Percentiles rank a stretch among this genome's conserved stretches.
Evolutionary conservation across 1,140 invertebrate genomes (phyloP).

Genomic region (Semibalanus balanoides): DNA sequence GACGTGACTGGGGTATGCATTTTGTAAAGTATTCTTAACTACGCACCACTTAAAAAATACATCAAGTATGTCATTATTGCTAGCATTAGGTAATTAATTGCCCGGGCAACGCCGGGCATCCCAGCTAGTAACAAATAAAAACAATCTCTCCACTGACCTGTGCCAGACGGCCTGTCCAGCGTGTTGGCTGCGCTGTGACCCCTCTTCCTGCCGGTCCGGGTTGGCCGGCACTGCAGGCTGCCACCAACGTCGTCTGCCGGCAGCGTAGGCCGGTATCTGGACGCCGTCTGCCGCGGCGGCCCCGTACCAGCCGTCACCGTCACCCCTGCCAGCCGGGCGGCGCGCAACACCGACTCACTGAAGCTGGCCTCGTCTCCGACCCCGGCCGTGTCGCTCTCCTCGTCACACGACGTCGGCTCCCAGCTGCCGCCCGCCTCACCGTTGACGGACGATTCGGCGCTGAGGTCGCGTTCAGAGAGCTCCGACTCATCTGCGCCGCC

Average conservation of each 20-base stretch:
- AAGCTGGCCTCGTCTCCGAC: not conserved
- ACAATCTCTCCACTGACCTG: not conserved
- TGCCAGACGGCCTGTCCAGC: not conserved
- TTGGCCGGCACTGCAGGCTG: not conserved
- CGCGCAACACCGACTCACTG: not conserved
- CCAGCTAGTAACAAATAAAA: too few relatives aligned
- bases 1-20: too few relatives aligned
- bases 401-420: not conserved
- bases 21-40: too few relatives aligned
- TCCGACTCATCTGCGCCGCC: not conserved
- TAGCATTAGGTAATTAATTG: too few relatives aligned
- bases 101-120: too few relatives aligned
- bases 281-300: too few relatives aligned
- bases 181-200: not conserved
- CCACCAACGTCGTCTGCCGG: not conserved
- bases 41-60: too few relatives aligned
- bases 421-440: not conserved
- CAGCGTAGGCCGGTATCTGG: not conserved
- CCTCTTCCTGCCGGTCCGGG: not conserved
- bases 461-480: not conserved
- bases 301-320: not conserved
- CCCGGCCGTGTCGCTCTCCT: not conserved
- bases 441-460: not conserved
- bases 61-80: too few relatives aligned
- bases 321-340: not conserved